Percentiles rank a stretch among this genome's conserved stretches.
Evolutionary conservation across 2,797 vertebrate genomes (phyloP).

Genomic region (Mionectes olivaceus): DNA sequence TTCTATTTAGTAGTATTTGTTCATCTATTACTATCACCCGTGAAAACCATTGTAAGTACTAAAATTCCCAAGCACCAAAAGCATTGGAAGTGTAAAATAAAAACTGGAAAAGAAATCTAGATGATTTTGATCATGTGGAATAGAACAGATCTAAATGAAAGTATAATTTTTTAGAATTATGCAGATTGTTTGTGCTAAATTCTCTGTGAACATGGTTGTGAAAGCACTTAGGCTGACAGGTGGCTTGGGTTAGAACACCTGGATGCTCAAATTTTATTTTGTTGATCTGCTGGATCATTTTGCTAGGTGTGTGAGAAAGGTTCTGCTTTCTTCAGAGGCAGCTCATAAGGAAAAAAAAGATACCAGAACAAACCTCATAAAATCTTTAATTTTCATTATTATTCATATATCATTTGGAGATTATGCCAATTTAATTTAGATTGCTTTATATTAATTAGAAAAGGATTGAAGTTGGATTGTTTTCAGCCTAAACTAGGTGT

Average conservation of each 20-base stretch:
- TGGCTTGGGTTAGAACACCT: background rate
- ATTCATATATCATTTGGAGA: background rate
- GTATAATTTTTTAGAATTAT: background rate
- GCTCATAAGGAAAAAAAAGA: background rate
- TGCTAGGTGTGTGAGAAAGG: background rate
- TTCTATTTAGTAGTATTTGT: background rate
- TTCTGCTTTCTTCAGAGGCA: background rate
- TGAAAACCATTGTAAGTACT: background rate
- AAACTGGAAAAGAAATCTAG: background rate
- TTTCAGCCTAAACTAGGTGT: background rate
- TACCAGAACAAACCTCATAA: background rate
- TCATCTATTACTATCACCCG: background rate
- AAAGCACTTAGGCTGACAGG: background rate
- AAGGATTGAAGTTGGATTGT: background rate
- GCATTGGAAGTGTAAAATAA: background rate
- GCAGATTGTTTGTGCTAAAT: background rate
- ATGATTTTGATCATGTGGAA: background rate
- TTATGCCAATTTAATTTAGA: background rate
- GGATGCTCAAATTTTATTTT: background rate
- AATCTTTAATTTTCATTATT: background rate
- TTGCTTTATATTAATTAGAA: background rate
- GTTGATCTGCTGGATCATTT: background rate
- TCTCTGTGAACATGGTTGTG: background rate
- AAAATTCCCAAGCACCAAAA: background rate
- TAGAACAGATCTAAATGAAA: background rate